Conservation (phyloP, 2,113 vertebrate species). For the Oophaga pumilio region DNA sequence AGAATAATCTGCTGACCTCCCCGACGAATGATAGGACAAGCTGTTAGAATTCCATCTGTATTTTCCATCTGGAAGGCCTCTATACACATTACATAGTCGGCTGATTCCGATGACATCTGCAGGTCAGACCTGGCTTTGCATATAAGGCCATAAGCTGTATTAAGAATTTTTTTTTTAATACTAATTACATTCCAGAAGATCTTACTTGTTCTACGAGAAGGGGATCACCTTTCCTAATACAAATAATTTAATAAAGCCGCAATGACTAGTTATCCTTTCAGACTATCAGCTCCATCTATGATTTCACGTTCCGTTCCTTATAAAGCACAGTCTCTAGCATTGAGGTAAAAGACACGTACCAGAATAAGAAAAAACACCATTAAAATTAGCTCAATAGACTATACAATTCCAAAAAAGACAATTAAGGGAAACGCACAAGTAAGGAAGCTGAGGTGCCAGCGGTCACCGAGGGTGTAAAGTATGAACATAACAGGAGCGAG, state of each 20-base stretch:
- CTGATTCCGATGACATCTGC: too few species aligned
- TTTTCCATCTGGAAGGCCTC: too few species aligned
- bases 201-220: not conserved
- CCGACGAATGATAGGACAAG: too few species aligned
- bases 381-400: conserved; percentile 25
- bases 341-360: not conserved
- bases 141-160: too few species aligned
- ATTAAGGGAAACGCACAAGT: not conserved
- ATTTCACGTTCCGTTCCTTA: not conserved
- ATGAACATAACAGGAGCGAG: not conserved
- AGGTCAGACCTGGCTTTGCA: too few species aligned
- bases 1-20: too few species aligned
- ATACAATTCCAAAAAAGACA: not conserved
- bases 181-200: too few species aligned
- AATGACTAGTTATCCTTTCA: not conserved
- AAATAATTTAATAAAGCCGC: not conserved
- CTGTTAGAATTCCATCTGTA: too few species aligned
- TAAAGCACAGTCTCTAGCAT: not conserved
- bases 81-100: too few species aligned
- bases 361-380: not conserved
- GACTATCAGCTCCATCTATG: not conserved
- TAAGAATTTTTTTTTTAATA: too few species aligned
- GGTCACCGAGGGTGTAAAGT: not conserved
- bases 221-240: not conserved
- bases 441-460: not conserved